Evolutionary conservation across 2,888 invertebrate genomes (phyloP), one percentile per base, ranked within the genome.

Genomic region (Agapostemon virescens): DNA sequence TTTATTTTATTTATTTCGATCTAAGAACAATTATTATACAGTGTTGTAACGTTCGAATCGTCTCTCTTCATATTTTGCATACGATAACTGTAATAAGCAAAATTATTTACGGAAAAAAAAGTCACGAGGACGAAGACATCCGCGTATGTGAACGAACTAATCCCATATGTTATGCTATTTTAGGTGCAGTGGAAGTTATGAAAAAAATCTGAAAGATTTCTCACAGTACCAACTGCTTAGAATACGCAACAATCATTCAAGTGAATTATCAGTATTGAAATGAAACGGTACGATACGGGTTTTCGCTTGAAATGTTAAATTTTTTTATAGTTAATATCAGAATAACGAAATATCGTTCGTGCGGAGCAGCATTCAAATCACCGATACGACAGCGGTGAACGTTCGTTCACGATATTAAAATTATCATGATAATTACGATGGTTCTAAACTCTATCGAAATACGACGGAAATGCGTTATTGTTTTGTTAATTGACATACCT

Each of bases 401-500:
- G 15, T 69, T 40, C 55, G 15, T 13, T 9, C 36, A n/a, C 2
- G 17, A 69, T 69, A 40, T 58, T 40, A 49, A 45, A 49, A 20
- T 58, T 15, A 30, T 23, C 64, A 30, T 26, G 64, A 1, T 38
- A 45, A 38, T 38, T 20, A 23, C 7, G 23, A 64, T 23, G 26
- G 26, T 3, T 42, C 20, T 42, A 38, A 20, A 36, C 13, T 52
- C 26, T 13, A 0, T 30, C 38, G 17, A 74, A 58, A 3, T 52
- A 30, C 7, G 15, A 30, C 20, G 38, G 30, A 52, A 72, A 66
- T 30, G 30, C n/a, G 36, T 77, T 72, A 76, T 84, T 83, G 78
- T 83, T 87, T 79, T 66, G 55, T 77, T 86, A 85, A 84, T 77
- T 67, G 45, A 69, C 83, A 75, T 78, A 81, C 79, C 55, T 78